phyloP scores from a whole-genome alignment of 2,797 vertebrate species.

The Numenius phaeopus region DNA sequence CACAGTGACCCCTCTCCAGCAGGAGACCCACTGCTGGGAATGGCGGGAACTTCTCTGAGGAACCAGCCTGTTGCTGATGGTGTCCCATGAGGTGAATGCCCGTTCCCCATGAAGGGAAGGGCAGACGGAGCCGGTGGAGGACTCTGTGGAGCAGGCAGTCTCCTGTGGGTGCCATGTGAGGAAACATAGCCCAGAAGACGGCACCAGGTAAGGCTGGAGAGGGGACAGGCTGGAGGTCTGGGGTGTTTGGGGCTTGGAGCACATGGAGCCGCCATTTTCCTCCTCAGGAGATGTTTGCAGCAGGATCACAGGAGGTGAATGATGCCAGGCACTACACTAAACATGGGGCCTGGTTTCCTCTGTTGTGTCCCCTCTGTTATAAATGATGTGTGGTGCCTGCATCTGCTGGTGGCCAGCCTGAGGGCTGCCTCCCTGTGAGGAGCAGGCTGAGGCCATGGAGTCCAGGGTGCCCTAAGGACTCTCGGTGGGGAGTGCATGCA shows the following conservation, averaged over 20 bases:
- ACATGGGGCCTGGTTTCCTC: too few relatives aligned
- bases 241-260: not conserved
- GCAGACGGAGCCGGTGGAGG: fast-evolving
- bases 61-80: fast-evolving
- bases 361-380: too few relatives aligned
- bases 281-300: not conserved
- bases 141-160: not conserved
- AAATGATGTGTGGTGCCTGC: fast-evolving
- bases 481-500: not conserved
- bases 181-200: not conserved
- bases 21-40: fast-evolving
- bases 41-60: not conserved
- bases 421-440: fast-evolving
- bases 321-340: not conserved
- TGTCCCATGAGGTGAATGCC: fast-evolving
- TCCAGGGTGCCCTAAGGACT: not conserved
- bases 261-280: fast-evolving
- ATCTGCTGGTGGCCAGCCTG: fast-evolving
- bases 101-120: fast-evolving
- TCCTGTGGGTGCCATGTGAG: not conserved
- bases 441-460: not conserved
- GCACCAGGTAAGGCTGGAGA: not conserved
- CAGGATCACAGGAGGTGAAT: not conserved
- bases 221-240: too few relatives aligned
- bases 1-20: fast-evolving